Conservation (phyloP, 2,797 vertebrate genomes). For the Hoplostethus atlanticus region DNA sequence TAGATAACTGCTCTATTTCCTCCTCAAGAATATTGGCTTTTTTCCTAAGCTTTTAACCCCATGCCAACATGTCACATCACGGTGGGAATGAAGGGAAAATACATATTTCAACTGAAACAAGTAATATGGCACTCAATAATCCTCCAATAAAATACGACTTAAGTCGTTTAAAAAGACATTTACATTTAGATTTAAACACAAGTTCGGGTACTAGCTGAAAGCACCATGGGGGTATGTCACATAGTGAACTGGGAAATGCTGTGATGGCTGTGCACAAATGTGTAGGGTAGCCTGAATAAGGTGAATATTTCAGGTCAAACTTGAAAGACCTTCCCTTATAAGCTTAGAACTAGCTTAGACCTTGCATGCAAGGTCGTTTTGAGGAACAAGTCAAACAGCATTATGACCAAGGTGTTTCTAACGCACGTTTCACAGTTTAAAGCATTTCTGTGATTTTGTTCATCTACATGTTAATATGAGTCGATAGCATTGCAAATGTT, state of each 20-base stretch:
- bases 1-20: conserved; percentile 20
- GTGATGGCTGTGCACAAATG: background rate
- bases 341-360: background rate
- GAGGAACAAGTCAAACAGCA: background rate
- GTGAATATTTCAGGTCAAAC: background rate
- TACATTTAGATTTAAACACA: background rate
- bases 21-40: conserved; percentile 7
- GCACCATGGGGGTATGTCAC: background rate
- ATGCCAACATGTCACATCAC: background rate
- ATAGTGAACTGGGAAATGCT: background rate
- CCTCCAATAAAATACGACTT: background rate
- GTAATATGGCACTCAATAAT: conserved; percentile 5
- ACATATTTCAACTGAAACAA: conserved; percentile 18
- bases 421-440: too few species aligned
- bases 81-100: background rate
- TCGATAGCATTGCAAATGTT: too few species aligned
- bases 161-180: background rate
- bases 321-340: background rate
- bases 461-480: too few species aligned
- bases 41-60: conserved; percentile 10
- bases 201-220: background rate
- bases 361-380: background rate
- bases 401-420: background rate
- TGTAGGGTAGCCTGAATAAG: background rate
- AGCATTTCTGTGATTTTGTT: too few species aligned